These are phyloP conservation scores for Amniataba percoides DNA, from an alignment of 2,797 vertebrate species.

Conservation along the genomic window DNA sequence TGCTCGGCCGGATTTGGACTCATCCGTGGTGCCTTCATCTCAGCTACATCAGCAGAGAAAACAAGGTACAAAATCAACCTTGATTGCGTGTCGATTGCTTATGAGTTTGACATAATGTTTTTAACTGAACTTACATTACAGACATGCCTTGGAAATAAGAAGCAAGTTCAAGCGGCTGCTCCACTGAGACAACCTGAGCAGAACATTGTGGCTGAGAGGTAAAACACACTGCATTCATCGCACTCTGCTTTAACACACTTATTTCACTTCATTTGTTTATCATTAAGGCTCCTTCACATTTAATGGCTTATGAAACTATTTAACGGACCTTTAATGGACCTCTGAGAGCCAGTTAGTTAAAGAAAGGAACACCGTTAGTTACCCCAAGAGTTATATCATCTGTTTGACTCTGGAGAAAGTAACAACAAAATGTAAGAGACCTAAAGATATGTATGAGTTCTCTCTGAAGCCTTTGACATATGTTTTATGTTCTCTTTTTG, in stretches of 20 bases:
- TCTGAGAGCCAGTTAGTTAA: neutral
- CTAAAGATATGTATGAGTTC: neutral
- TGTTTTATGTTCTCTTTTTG: constrained; percentile 15
- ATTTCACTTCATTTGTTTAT: neutral
- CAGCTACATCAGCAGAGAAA: constrained; percentile 90
- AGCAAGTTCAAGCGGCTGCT: constrained; percentile 5
- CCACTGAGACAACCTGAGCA: constrained; percentile 9
- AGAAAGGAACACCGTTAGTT: neutral
- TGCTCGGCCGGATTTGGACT: constrained; percentile 94
- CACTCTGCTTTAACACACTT: neutral
- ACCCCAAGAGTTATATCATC: neutral
- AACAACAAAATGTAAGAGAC: neutral
- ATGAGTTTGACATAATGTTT: neutral
- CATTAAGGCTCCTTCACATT: neutral
- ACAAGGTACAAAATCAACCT: constrained; percentile 85
- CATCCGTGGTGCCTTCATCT: constrained; percentile 98
- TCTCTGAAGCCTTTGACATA: neutral
- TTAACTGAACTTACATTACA: constrained; percentile 11
- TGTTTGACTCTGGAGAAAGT: neutral
- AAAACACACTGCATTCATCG: neutral
- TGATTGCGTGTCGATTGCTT: neutral
- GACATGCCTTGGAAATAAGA: constrained; percentile 40
- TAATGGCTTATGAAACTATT: neutral
- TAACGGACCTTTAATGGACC: neutral
- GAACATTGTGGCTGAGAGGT: constrained; percentile 48